These are phyloP conservation scores for Apaloderma vittatum DNA, from an alignment of 2,113 vertebrate genomes.

Conservation along the genomic window DNA sequence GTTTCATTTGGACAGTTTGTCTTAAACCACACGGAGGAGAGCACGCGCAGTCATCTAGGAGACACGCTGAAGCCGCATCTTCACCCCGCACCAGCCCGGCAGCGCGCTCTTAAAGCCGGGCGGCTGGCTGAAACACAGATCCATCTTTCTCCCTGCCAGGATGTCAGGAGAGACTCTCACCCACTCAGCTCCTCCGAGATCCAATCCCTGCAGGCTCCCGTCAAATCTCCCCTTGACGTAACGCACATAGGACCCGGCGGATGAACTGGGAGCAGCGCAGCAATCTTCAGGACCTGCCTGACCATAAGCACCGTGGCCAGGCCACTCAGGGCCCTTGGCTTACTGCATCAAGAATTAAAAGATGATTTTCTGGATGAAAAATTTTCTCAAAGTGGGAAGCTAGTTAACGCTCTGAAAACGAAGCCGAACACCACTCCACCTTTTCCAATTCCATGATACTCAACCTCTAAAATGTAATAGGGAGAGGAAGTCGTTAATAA, in stretches of 20 bases:
- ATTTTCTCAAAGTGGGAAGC: neutral
- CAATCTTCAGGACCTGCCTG: neutral
- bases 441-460: conserved; percentile 12
- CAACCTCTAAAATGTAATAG: conserved; percentile 7
- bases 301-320: neutral
- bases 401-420: conserved; percentile 2
- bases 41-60: neutral
- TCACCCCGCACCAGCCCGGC: neutral
- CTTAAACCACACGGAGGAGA: neutral
- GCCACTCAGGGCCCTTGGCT: neutral
- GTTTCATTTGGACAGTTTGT: neutral
- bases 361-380: neutral
- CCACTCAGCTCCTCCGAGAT: conserved; percentile 10
- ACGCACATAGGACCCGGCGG: neutral
- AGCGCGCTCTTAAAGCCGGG: neutral
- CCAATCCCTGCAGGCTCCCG: conserved; percentile 9
- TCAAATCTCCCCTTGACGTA: conserved; percentile 33
- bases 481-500: conserved; percentile 17
- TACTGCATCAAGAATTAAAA: neutral
- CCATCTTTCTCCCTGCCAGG: conserved; percentile 20
- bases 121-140: neutral
- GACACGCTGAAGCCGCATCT: neutral
- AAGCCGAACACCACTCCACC: neutral
- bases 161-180: conserved; percentile 30
- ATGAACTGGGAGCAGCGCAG: conserved; percentile 1